These are phyloP conservation scores for Calephelis perditalis DNA, from an alignment of 2,888 invertebrate genomes.

Conservation along the genomic window DNA sequence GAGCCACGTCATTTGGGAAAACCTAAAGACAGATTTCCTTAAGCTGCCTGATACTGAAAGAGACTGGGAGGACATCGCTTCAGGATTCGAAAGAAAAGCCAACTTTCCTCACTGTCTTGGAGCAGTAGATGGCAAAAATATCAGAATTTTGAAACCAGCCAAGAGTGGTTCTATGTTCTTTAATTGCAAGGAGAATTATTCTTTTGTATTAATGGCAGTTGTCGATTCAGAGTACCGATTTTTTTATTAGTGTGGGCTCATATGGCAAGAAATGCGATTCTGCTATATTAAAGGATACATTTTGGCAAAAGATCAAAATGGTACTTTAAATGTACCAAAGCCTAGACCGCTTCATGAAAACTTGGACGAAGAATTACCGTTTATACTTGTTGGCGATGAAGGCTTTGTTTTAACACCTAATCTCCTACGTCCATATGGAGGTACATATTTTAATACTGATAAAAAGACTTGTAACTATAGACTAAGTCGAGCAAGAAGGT, in stretches of 20 bases:
- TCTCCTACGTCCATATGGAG: constrained; percentile 34
- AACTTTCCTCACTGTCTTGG: constrained; percentile 24
- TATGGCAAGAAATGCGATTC: constrained; percentile 31
- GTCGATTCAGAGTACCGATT: constrained; percentile 32
- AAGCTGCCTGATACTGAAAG: constrained; percentile 25
- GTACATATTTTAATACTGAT: constrained; percentile 33
- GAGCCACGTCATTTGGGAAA: constrained; percentile 28
- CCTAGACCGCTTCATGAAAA: constrained; percentile 30
- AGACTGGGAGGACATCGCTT: constrained; percentile 23
- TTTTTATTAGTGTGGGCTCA: constrained; percentile 28
- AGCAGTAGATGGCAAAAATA: constrained; percentile 22
- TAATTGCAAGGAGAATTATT: constrained; percentile 22
- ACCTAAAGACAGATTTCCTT: constrained; percentile 22
- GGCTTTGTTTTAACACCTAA: constrained; percentile 30
- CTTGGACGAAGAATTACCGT: constrained; percentile 26
- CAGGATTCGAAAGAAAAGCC: constrained; percentile 20
- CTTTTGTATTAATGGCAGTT: constrained; percentile 30
- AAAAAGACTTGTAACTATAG: constrained; percentile 40
- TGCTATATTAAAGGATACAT: constrained; percentile 30
- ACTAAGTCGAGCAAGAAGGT: constrained; percentile 38
- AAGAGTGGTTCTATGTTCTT: constrained; percentile 22
- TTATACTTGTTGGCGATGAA: constrained; percentile 14
- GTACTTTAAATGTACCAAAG: constrained; percentile 29
- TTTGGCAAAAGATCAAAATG: constrained; percentile 31
- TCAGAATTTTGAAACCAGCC: constrained; percentile 20